These are phyloP conservation scores for Colistium nudipinnis DNA, from an alignment of 2,113 vertebrate genomes.

Conservation along the genomic window DNA sequence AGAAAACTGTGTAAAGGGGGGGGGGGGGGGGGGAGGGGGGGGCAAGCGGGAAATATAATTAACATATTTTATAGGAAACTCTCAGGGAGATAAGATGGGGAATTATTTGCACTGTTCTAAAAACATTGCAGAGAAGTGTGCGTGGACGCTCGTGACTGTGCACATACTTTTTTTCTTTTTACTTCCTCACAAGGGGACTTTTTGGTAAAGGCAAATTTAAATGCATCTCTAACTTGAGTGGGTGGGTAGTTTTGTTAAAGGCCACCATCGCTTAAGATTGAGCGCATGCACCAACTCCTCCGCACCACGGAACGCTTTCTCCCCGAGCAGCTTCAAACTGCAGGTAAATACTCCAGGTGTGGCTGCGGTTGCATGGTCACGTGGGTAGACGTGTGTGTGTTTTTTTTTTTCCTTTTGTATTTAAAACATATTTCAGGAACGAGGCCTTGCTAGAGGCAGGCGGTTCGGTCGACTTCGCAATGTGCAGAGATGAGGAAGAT, in stretches of 20 bases:
- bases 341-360: constrained; percentile 51
- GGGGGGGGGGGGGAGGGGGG: background rate
- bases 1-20: background rate
- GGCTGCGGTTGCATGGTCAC: constrained; percentile 1
- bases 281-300: constrained; percentile 47
- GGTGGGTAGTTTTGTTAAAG: constrained; percentile 48
- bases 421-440: too few relatives aligned
- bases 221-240: constrained; percentile 41
- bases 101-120: constrained; percentile 26
- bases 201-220: constrained; percentile 46
- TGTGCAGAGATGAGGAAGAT: too few relatives aligned
- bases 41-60: constrained; percentile 5
- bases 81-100: background rate
- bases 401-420: background rate
- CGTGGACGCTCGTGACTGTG: constrained; percentile 8
- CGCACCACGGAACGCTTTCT: constrained; percentile 44
- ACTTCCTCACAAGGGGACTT: constrained; percentile 18
- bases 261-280: constrained; percentile 33
- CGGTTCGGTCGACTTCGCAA: too few relatives aligned
- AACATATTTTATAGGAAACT: background rate
- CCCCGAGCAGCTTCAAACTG: constrained; percentile 18
- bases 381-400: too few relatives aligned
- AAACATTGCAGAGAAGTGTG: constrained; percentile 14
- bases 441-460: too few relatives aligned
- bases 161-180: constrained; percentile 32